Percentiles rank a stretch among this genome's conserved stretches.
Conservation (phyloP, 2,113 vertebrate genomes). For the Rhea americana region DNA sequence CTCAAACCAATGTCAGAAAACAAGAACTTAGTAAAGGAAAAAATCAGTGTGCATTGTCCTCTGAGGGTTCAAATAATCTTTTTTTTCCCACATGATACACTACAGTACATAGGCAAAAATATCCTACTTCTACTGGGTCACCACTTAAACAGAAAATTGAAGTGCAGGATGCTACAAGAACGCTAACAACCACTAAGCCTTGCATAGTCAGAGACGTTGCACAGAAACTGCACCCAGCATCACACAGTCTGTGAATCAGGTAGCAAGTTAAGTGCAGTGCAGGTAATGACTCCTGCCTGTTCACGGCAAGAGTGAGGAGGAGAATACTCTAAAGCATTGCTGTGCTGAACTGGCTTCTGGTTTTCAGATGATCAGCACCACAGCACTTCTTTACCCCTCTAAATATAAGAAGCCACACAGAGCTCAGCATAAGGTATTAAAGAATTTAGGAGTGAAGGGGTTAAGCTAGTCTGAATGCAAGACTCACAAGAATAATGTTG, state of each 20-base stretch:
- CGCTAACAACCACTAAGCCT: not conserved
- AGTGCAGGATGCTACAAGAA: not conserved
- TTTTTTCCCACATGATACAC: not conserved
- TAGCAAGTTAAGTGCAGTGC: not conserved
- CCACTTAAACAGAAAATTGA: not conserved
- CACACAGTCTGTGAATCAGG: accelerated
- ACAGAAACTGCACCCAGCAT: not conserved
- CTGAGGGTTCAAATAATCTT: not conserved
- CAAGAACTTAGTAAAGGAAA: not conserved
- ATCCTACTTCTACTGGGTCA: not conserved
- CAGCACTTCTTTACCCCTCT: not conserved
- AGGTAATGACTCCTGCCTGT: not conserved
- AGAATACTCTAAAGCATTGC: not conserved
- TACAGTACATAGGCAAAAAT: not conserved
- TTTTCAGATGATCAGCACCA: not conserved
- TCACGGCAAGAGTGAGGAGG: not conserved
- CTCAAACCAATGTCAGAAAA: not conserved
- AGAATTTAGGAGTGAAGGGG: not conserved
- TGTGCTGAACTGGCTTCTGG: not conserved
- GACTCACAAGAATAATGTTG: not conserved
- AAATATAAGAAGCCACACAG: not conserved
- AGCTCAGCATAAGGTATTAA: not conserved
- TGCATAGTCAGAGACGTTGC: not conserved
- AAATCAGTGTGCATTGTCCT: not conserved
- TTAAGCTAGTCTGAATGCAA: not conserved